phyloP scores from a whole-genome alignment of 2,888 invertebrate genomes.

The Microchrysa polita region DNA sequence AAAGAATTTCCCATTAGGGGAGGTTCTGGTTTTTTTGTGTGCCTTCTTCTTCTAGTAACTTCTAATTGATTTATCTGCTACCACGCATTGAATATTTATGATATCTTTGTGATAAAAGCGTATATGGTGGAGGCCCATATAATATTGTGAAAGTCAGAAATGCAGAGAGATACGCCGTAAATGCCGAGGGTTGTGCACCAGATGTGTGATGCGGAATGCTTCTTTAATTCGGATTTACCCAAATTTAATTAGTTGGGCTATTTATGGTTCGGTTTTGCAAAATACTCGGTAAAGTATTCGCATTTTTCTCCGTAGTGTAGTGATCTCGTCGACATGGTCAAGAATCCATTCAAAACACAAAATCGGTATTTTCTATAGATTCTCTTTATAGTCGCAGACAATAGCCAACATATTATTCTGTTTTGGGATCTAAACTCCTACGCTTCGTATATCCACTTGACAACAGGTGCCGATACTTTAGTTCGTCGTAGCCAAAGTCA shows the following conservation, averaged over 20 bases:
- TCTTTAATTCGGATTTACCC: background rate
- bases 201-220: background rate
- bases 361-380: too few species aligned
- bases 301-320: too few species aligned
- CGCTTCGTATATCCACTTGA: too few species aligned
- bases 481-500: too few species aligned
- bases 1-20: constrained; percentile 38
- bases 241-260: background rate
- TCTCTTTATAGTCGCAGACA: too few species aligned
- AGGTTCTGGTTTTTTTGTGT: background rate
- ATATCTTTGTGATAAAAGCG: constrained; percentile 25
- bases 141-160: constrained; percentile 15
- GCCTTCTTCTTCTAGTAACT: constrained; percentile 19
- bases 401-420: too few species aligned
- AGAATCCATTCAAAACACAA: too few species aligned
- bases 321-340: too few species aligned
- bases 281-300: too few species aligned
- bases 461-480: background rate
- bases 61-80: constrained; percentile 38
- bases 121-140: constrained; percentile 9
- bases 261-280: background rate
- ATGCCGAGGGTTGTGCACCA: background rate
- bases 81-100: constrained; percentile 40
- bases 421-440: too few species aligned
- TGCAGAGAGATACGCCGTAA: background rate